phyloP scores from a whole-genome alignment of 2,888 invertebrate species.

The Calameuta pallipes region DNA sequence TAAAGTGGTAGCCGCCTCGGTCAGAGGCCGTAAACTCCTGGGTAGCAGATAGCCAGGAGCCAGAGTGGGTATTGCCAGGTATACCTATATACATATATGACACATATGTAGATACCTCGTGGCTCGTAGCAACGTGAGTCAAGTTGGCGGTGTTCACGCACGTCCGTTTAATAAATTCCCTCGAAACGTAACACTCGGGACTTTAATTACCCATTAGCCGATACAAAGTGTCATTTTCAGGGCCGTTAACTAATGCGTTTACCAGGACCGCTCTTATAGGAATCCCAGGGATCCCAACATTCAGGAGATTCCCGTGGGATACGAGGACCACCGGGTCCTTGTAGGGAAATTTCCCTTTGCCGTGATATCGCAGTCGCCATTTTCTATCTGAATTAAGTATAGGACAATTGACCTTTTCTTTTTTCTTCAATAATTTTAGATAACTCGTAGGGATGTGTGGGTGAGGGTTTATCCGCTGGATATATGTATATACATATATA shows the following conservation, averaged over 20 bases:
- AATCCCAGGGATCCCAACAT: constrained; percentile 28
- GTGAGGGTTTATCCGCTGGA: too few relatives aligned
- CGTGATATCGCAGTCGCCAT: too few relatives aligned
- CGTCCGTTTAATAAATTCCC: constrained; percentile 48
- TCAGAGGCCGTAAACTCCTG: too few relatives aligned
- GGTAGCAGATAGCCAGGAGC: not conserved
- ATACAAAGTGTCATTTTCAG: constrained; percentile 56
- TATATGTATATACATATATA: too few relatives aligned
- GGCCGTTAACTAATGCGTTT: constrained; percentile 50
- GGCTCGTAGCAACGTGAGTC: not conserved
- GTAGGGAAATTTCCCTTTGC: too few relatives aligned
- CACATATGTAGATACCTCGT: not conserved
- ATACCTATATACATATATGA: not conserved
- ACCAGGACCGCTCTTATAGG: constrained; percentile 33
- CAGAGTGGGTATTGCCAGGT: not conserved
- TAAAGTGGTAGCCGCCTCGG: too few relatives aligned
- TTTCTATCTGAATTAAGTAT: too few relatives aligned
- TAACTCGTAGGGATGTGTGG: too few relatives aligned
- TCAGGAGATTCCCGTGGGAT: too few relatives aligned
- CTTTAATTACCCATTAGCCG: constrained; percentile 58
- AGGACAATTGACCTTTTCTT: too few relatives aligned
- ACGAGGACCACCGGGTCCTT: not conserved
- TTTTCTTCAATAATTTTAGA: too few relatives aligned
- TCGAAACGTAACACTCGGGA: constrained; percentile 44
- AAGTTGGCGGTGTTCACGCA: constrained; percentile 2